phyloP scores from a whole-genome alignment of 2,888 invertebrate genomes.

The Acronicta alni region DNA sequence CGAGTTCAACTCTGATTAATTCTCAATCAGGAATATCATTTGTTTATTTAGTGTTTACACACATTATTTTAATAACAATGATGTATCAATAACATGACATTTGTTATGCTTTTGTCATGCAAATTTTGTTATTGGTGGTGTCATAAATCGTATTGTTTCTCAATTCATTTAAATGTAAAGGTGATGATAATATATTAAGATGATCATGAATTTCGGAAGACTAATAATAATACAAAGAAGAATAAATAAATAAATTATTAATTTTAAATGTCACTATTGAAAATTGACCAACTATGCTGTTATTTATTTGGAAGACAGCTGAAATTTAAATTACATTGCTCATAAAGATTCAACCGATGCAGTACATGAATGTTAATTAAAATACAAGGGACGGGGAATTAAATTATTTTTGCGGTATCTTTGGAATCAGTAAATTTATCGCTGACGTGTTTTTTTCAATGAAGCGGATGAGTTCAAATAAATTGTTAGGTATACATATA shows the following conservation, averaged over 20 bases:
- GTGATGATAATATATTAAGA: not conserved
- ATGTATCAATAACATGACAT: constrained; percentile 13
- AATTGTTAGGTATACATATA: constrained; percentile 19
- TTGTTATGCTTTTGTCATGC: constrained; percentile 12
- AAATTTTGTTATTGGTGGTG: constrained; percentile 15
- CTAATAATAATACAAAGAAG: too few relatives aligned
- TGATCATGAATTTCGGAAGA: too few relatives aligned
- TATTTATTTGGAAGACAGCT: not conserved
- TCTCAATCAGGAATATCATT: constrained; percentile 4
- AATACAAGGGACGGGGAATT: constrained; percentile 17
- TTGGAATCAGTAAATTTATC: constrained; percentile 22
- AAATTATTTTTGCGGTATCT: constrained; percentile 35
- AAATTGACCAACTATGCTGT: too few relatives aligned
- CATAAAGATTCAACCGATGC: constrained; percentile 7
- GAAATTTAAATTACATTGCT: constrained; percentile 15
- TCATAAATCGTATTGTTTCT: constrained; percentile 15
- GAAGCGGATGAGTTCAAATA: constrained; percentile 18
- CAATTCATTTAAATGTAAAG: not conserved
- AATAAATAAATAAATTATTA: too few relatives aligned
- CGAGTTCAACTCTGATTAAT: constrained; percentile 1
- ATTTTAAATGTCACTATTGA: too few relatives aligned
- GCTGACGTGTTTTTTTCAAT: constrained; percentile 25
- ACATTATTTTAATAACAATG: constrained; percentile 12
- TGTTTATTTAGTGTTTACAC: constrained; percentile 2
- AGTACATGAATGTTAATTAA: constrained; percentile 28